These are phyloP conservation scores for Clinocottus analis DNA, from an alignment of 2,113 vertebrate species.

Conservation along the genomic window DNA sequence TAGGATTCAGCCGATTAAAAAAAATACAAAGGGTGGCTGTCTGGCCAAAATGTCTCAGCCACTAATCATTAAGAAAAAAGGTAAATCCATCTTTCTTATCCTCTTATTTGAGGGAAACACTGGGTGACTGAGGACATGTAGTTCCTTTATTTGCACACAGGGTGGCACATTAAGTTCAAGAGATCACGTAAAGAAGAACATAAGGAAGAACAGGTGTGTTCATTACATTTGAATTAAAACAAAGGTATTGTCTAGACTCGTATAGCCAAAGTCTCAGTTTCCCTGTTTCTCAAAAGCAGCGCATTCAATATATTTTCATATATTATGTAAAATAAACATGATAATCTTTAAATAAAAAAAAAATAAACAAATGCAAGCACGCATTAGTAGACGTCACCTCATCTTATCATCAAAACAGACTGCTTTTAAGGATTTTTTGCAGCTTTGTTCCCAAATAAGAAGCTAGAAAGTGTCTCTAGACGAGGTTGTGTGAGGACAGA, in stretches of 20 bases:
- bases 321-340: not conserved
- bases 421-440: constrained; percentile 38
- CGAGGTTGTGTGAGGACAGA: constrained; percentile 15
- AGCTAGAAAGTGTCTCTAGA: constrained; percentile 13
- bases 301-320: not conserved
- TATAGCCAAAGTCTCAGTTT: not conserved
- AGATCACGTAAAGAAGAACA: too few species aligned
- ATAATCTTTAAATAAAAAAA: not conserved
- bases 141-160: too few species aligned
- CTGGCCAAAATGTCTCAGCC: not conserved
- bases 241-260: not conserved
- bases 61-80: not conserved
- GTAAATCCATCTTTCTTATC: not conserved
- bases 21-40: not conserved
- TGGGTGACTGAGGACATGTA: too few species aligned
- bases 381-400: constrained; percentile 6
- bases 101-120: too few species aligned
- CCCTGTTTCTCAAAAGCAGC: not conserved
- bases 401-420: constrained; percentile 24
- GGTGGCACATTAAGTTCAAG: too few species aligned
- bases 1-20: not conserved
- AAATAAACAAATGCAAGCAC: not conserved
- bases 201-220: too few species aligned
- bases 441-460: constrained; percentile 23
- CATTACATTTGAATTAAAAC: not conserved